Base-by-base conservation (phyloP, 2,113 vertebrate genomes). In the Esox niger region DNA sequence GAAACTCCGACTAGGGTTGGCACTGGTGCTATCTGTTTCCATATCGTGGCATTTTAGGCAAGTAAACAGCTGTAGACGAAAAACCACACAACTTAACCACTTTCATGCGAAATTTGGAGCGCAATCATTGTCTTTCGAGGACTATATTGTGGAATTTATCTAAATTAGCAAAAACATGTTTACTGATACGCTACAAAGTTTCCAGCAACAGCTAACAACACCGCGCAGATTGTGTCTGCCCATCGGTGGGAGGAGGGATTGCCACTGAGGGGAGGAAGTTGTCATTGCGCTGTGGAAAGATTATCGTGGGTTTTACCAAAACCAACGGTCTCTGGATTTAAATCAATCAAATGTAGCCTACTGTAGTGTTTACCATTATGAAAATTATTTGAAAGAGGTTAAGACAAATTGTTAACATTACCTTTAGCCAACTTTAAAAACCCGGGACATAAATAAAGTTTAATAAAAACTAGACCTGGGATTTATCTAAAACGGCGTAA, bases 161-260 rank as follows among this genome's bases (percentile, higher is more conserved):
- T n/a, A 30, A 29, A 59, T 59, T 29, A 9, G n/a, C 29, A 15
- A 59, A 30, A 59, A 58, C 6, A 30, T 30, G 17, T 32, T 20
- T 4, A 75, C 54, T 62, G 78, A 80, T n/a, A n/a, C n/a, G n/a
- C n/a, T 57, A 80, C 68, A 88, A 88, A 88, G 75, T 88, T 90
- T 87, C 75, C 82, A 84, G 65, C 57, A 33, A 54, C 77, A 30
- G 52, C 25, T 43, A 43, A 59, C 65, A 54, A 79, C n/a, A n/a
- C 30, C 1, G 83, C 81, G 86, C 80, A n/a, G 78, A 61, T 11
- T 76, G 25, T 32, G 32, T 65, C 59, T 63, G 47, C 29, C 1
- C 46, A 62, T 64, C 79, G 49, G 69, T 84, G 75, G 71, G 43
- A 33, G 10, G 31, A 30, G 31, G 65, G n/a, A 62, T 13, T 63